phyloP scores from a whole-genome alignment of 2,113 vertebrate genomes.

The Solenodon paradoxus region DNA sequence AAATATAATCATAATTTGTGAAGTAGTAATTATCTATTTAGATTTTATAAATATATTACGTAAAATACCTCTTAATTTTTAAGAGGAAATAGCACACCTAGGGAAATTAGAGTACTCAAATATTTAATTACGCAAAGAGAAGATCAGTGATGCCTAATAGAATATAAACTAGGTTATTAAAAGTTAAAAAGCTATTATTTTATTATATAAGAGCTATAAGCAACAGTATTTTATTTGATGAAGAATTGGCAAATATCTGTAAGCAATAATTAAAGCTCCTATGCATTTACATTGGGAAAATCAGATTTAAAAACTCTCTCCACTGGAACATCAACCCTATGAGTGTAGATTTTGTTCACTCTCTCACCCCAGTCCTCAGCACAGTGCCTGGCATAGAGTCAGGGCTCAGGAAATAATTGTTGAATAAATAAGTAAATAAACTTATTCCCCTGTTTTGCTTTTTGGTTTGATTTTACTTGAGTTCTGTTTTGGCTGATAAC shows the following conservation, averaged over 20 bases:
- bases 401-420: not conserved
- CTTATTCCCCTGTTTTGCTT: not conserved
- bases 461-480: not conserved
- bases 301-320: not conserved
- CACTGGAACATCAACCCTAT: not conserved
- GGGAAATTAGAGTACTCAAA: not conserved
- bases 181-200: slow-evolving; percentile 16
- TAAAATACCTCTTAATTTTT: not conserved
- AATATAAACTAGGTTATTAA: slow-evolving; percentile 34
- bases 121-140: slow-evolving; percentile 14
- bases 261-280: not conserved
- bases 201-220: not conserved
- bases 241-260: not conserved
- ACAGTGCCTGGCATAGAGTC: not conserved
- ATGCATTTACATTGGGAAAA: slow-evolving; percentile 6
- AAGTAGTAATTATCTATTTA: not conserved
- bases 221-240: not conserved
- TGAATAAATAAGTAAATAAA: not conserved
- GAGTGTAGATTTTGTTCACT: not conserved
- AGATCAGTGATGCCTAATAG: not conserved
- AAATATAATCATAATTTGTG: slow-evolving; percentile 13
- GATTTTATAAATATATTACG: not conserved
- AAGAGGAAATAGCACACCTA: not conserved
- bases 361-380: not conserved
- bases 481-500: not conserved